Evolutionary conservation across 2,113 vertebrate species (phyloP).

Genomic region (Pangasianodon hypophthalmus): DNA sequence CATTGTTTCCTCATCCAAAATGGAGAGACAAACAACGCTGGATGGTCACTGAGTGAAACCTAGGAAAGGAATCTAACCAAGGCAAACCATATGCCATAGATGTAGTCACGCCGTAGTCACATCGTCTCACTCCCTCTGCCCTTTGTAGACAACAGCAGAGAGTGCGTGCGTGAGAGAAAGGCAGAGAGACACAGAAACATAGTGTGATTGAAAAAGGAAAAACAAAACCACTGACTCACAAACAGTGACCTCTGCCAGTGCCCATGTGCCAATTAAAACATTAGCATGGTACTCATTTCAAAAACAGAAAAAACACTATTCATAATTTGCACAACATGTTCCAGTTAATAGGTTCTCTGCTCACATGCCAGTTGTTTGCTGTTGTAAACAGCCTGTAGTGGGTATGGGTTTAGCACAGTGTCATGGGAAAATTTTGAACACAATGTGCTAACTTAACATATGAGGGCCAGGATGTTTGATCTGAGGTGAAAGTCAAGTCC

Average conservation of each 20-base stretch:
- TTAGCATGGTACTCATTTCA: slow-evolving; percentile 17
- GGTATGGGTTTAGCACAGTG: slow-evolving; percentile 30
- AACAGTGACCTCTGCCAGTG: slow-evolving; percentile 40
- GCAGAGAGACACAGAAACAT: slow-evolving; percentile 12
- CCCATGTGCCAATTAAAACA: slow-evolving; percentile 35
- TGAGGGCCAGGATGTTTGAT: slow-evolving; percentile 10
- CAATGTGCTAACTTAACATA: slow-evolving; percentile 10
- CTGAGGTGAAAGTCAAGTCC: slow-evolving; percentile 25
- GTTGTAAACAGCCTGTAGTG: slow-evolving; percentile 41
- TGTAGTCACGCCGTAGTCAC: neutral
- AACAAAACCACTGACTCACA: slow-evolving; percentile 45
- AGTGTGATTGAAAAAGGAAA: slow-evolving; percentile 36
- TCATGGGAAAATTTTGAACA: slow-evolving; percentile 26
- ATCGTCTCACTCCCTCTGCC: slow-evolving; percentile 28
- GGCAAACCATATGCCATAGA: slow-evolving; percentile 15
- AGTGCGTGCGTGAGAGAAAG: neutral
- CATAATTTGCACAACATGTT: slow-evolving; percentile 37
- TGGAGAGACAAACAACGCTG: slow-evolving; percentile 29
- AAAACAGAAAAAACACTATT: slow-evolving; percentile 27
- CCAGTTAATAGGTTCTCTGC: slow-evolving; percentile 6
- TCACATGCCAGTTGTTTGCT: slow-evolving; percentile 40
- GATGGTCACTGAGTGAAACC: slow-evolving; percentile 15
- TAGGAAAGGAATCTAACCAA: slow-evolving; percentile 31
- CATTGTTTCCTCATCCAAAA: slow-evolving; percentile 43
- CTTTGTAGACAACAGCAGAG: slow-evolving; percentile 31